Percentiles rank a stretch among this genome's conserved stretches.
Conservation (phyloP, 2,797 vertebrate species). For the Tragelaphus oryx region DNA sequence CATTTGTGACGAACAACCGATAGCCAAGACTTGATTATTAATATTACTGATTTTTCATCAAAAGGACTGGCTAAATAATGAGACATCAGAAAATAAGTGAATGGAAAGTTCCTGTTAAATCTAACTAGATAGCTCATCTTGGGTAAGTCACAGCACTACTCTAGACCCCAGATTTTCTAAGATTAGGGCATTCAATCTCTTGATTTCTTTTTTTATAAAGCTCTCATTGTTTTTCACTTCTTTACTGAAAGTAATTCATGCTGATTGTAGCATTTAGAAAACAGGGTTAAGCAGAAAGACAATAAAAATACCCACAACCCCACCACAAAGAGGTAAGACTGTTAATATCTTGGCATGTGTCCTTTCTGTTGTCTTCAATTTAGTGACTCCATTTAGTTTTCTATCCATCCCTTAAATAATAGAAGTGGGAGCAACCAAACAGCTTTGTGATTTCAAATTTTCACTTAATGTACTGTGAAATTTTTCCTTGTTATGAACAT, state of each 20-base stretch:
- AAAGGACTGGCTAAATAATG: background rate
- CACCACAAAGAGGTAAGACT: background rate
- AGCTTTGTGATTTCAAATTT: background rate
- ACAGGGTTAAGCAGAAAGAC: constrained; percentile 10
- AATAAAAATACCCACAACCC: background rate
- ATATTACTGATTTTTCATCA: background rate
- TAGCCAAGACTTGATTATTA: background rate
- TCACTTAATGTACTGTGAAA: background rate
- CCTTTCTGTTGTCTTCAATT: background rate
- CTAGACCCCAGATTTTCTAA: background rate
- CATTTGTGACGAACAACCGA: background rate
- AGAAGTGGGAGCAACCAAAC: background rate
- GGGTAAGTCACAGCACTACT: background rate
- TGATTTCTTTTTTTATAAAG: background rate
- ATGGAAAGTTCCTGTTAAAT: background rate
- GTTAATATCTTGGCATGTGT: background rate
- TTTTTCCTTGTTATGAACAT: background rate
- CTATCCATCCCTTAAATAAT: background rate
- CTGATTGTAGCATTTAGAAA: background rate
- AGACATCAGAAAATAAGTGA: background rate
- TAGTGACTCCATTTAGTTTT: background rate
- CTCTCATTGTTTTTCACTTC: background rate
- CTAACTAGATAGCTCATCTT: background rate
- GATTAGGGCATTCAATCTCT: background rate
- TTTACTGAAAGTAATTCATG: background rate